phyloP scores from a whole-genome alignment of 2,888 invertebrate genomes.

The Agrotis ipsilon region DNA sequence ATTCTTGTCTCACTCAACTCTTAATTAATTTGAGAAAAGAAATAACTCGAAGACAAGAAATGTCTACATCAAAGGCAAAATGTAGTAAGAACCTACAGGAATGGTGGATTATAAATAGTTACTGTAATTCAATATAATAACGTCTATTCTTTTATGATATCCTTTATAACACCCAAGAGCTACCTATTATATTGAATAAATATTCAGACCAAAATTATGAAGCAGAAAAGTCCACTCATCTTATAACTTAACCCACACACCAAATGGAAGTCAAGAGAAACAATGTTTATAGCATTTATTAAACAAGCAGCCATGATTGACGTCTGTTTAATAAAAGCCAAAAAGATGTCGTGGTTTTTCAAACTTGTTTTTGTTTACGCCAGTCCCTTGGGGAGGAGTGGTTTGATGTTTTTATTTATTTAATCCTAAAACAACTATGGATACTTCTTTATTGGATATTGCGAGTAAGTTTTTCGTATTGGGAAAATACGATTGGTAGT shows the following conservation, averaged over 20 bases:
- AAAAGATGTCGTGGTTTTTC: slow-evolving; percentile 66
- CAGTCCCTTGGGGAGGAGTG: slow-evolving; percentile 49
- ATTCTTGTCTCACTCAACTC: too few species aligned
- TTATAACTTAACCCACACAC: slow-evolving; percentile 61
- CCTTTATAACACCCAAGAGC: too few species aligned
- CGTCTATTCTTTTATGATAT: too few species aligned
- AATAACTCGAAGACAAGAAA: too few species aligned
- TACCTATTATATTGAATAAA: too few species aligned
- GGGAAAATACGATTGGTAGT: neutral
- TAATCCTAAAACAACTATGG: slow-evolving; percentile 60
- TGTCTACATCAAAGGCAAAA: too few species aligned
- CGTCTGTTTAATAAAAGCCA: slow-evolving; percentile 80
- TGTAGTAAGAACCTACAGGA: too few species aligned
- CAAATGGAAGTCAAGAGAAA: slow-evolving; percentile 74
- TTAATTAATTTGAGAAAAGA: too few species aligned
- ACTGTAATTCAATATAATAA: too few species aligned
- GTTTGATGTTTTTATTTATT: slow-evolving; percentile 63
- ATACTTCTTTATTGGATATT: slow-evolving; percentile 49
- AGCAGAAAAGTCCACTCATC: neutral
- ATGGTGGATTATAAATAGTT: too few species aligned
- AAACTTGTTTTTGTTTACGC: slow-evolving; percentile 70
- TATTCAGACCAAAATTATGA: neutral
- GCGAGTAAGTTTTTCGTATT: slow-evolving; percentile 35
- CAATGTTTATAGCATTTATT: slow-evolving; percentile 84
- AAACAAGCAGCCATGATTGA: slow-evolving; percentile 82